Evolutionary conservation across 2,113 vertebrate species (phyloP).

Genomic region (Trogon surrucura): DNA sequence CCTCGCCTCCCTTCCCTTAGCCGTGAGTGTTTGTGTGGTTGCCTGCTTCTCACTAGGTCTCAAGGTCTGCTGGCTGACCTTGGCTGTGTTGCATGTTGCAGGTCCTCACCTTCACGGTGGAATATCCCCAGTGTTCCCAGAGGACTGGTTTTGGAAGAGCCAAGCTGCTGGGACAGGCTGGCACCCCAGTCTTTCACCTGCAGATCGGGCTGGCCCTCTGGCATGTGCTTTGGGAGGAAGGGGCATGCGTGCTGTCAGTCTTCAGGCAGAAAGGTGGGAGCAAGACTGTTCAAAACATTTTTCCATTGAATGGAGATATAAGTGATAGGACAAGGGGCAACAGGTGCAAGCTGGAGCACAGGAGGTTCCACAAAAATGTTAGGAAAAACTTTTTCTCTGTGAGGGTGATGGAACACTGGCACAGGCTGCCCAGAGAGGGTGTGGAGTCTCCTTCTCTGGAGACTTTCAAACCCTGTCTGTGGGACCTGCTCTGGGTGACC

Average conservation of each 20-base stretch:
- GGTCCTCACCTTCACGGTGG: not conserved
- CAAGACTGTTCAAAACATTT: not conserved
- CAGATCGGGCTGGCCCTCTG: not conserved
- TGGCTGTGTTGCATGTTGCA: not conserved
- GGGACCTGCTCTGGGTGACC: no score
- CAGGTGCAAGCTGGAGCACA: no score
- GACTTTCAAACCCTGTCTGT: no score
- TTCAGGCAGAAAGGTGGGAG: not conserved
- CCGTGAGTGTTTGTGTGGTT: not conserved
- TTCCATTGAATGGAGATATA: not conserved
- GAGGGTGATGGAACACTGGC: no score
- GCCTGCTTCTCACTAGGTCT: not conserved
- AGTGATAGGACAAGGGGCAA: no score
- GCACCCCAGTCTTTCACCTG: no score
- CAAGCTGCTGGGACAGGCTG: not conserved
- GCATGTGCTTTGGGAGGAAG: not conserved
- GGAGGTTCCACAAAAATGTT: no score
- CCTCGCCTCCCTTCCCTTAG: not conserved
- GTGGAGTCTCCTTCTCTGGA: no score
- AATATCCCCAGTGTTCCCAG: not conserved
- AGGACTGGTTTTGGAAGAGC: not conserved
- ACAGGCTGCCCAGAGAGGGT: no score
- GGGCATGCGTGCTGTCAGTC: not conserved
- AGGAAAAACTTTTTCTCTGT: no score
- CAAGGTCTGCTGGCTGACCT: not conserved